phyloP scores from a whole-genome alignment of 2,888 invertebrate species.

The Scaptodrosophila latifasciaeformis region DNA sequence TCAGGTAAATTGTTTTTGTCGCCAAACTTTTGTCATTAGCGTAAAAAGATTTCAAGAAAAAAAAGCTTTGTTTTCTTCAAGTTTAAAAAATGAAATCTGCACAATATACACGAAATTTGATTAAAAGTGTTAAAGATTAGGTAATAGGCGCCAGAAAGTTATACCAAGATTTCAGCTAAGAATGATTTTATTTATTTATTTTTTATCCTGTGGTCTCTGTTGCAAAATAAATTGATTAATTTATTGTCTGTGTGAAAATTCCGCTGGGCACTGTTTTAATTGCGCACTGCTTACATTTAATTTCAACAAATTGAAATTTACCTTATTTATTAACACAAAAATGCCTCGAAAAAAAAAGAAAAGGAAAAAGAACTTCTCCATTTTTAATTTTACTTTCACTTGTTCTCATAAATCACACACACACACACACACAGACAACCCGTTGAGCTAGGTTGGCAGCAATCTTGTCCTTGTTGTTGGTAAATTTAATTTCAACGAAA shows the following conservation, averaged over 20 bases:
- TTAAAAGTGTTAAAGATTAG: too few relatives aligned
- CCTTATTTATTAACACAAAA: background rate
- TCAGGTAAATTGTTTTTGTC: conserved; percentile 8
- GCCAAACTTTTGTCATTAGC: conserved; percentile 5
- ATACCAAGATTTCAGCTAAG: too few relatives aligned
- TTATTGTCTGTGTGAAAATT: background rate
- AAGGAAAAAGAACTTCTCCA: too few relatives aligned
- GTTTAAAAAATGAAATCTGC: too few relatives aligned
- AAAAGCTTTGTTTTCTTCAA: too few relatives aligned
- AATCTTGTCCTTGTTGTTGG: background rate
- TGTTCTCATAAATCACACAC: background rate
- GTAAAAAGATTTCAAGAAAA: background rate
- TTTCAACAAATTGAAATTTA: background rate
- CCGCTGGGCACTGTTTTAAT: background rate
- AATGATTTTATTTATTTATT: conserved; percentile 12
- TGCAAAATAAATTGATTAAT: conserved; percentile 16
- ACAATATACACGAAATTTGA: conserved; percentile 1
- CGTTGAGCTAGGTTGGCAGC: conserved; percentile 1
- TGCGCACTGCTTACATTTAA: background rate
- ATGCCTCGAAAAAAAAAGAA: too few relatives aligned
- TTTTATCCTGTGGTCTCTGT: conserved; percentile 1
- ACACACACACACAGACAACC: too few relatives aligned
- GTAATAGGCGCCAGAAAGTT: too few relatives aligned
- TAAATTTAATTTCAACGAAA: conserved; percentile 15
- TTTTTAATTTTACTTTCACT: too few relatives aligned